These are phyloP conservation scores for Nothocercus julius DNA, from an alignment of 2,113 vertebrate genomes.

Conservation along the genomic window DNA sequence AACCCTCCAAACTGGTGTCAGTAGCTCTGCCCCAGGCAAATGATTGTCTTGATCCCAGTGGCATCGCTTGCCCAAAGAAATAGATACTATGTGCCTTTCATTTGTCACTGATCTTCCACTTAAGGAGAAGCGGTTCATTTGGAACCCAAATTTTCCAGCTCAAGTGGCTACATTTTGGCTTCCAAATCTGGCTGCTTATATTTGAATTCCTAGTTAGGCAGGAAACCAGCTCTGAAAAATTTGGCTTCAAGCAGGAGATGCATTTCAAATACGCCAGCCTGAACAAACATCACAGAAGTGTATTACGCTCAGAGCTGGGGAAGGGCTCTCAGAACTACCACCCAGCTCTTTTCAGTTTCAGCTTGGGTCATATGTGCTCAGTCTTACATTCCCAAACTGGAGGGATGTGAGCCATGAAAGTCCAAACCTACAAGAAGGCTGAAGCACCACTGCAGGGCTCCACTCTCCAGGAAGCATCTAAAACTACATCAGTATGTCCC, in stretches of 20 bases:
- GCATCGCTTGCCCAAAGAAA: neutral
- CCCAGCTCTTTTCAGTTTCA: neutral
- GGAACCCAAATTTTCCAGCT: constrained; percentile 20
- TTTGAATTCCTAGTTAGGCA: neutral
- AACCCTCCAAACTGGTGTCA: neutral
- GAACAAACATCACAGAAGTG: neutral
- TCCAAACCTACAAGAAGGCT: neutral
- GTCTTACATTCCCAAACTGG: neutral
- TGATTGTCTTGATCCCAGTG: neutral
- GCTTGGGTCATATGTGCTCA: neutral
- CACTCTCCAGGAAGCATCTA: neutral
- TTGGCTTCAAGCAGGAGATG: constrained; percentile 9
- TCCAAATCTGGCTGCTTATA: constrained; percentile 19
- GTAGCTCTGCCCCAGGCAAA: neutral
- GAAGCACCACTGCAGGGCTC: neutral
- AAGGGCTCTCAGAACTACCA: neutral
- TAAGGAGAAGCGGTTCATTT: neutral
- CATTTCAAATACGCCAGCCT: constrained; percentile 10
- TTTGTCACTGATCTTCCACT: neutral
- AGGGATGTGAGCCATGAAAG: neutral
- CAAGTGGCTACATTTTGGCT: neutral
- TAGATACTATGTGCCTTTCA: neutral
- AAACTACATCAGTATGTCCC: neutral
- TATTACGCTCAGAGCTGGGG: neutral
- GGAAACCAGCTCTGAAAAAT: constrained; percentile 19